phyloP scores from a whole-genome alignment of 1,140 invertebrate genomes.

The Mycetomoellerius zeteki region DNA sequence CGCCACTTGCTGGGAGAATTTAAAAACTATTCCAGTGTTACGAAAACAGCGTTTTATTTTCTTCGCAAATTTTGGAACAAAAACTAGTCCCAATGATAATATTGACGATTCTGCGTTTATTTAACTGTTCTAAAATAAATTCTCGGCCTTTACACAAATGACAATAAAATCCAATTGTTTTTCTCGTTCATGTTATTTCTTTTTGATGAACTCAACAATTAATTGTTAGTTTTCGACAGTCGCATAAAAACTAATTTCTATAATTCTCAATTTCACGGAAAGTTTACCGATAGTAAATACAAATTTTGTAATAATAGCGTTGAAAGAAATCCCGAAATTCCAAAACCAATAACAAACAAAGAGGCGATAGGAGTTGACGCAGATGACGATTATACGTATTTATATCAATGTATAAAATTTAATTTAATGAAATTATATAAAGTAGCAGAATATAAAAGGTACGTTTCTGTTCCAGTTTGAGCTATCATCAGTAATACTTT shows the following conservation, averaged over 20 bases:
- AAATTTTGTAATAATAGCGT: neutral
- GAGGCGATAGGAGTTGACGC: no score
- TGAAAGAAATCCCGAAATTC: no score
- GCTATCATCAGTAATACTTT: no score
- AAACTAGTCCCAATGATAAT: neutral
- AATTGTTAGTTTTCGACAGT: neutral
- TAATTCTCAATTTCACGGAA: neutral
- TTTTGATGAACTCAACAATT: neutral
- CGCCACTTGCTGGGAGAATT: neutral
- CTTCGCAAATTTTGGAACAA: neutral
- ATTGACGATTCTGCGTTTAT: conserved; percentile 18
- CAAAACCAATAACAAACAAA: no score
- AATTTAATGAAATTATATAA: no score
- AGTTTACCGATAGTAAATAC: neutral
- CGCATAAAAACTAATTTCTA: neutral
- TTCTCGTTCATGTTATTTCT: neutral
- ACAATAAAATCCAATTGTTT: conserved; percentile 18
- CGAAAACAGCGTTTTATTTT: conserved; percentile 24
- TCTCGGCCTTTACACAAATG: neutral
- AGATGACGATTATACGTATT: no score
- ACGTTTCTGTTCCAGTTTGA: no score
- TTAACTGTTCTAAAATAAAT: conserved; percentile 36
- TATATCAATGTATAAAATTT: no score
- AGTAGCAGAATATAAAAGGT: no score
- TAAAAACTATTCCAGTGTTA: conserved; percentile 12